Evolutionary conservation across 2,797 vertebrate genomes (phyloP), one percentile per base, ranked within the genome.

Genomic region (Myotis planiceps): DNA sequence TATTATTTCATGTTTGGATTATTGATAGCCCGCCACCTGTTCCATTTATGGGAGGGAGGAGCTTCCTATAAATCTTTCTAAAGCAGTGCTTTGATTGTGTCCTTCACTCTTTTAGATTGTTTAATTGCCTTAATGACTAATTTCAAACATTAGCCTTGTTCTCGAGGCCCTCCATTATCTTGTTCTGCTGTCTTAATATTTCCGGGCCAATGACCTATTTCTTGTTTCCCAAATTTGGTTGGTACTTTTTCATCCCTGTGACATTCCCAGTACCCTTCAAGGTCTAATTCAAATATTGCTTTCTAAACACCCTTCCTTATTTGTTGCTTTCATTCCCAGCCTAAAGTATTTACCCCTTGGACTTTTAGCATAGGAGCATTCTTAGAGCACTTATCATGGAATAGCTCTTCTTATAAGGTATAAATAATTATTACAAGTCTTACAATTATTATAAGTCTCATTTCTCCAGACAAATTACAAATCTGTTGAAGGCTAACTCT

Each of bases 391-490:
- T 87, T 88, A 49, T 3, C 16, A 51, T 13, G 53, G 34, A 89
- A 49, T 68, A 13, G 49, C 13, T 75, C 55, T 79, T 87, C 32
- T 69, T 86, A 23, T 18, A 92, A 87, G 45, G 37, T 83, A 55
- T 60, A 87, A 83, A 39, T 71, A 89, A 75, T 95, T 93, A 66
- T 82, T 92, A 53, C 13, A 85, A 53, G 51, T 93, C 39, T 71
- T 90, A 88, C 81, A 81, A 49, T 53, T 88, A 72, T 88, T 68
- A 1, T 76, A 37, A 66, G 49, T 76, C 65, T 92, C 82, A 83
- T 68, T 85, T 92, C 16, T 12, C 58, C 53, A n/a, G 63, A 51
- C n/a, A 82, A 85, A 58, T 82, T 65, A 47, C 60, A 93, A 55
- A 76, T 39, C 9, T n/a, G 0, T 71, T 84, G 25, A 88, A 92